Evolutionary conservation across 2,113 vertebrate genomes (phyloP), one percentile per base, ranked within the genome.

Genomic region (Sinocyclocheilus grahami): DNA sequence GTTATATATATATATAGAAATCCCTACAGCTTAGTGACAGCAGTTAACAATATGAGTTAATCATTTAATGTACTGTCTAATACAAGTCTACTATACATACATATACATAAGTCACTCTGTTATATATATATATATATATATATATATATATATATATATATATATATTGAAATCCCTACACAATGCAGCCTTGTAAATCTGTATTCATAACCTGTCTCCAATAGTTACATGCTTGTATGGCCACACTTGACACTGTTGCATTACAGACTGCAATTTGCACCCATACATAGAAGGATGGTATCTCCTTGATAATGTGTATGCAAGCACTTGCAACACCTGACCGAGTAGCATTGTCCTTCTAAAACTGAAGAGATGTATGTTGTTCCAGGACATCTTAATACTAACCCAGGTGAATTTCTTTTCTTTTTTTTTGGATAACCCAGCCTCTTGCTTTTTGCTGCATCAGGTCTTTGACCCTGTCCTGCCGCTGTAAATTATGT

Each of bases 181-280:
- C 16, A 69, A 27, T 27, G 27, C 27, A 27, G 27, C 27, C 27
- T 27, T 27, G 27, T 27, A 27, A 27, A 27, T 27, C 27, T 27
- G 27, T 27, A 27, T 33, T 69, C 67, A 69, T 69, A 37, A 69
- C 67, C 67, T 69, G 67, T 69, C 67, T 69, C 30, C 27, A 69
- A 9, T 30, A 16, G 14, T 37, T 37, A 37, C 30, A 69, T 2
- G 13, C 67, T 37, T 69, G 30, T 9, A 27, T 67, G 16, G 67
- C 30, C 67, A 37, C 67, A 69, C 27, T 27, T 37, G 27, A 69
- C 30, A 69, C 2, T 30, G 65, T 33, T 37, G 14, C 65, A 69
- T 69, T 2, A 37, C 14, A 37, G 6, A 37, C 67, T 69, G 30
- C 67, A 69, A 18, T 69, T 69, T 69, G 30, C 67, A 69, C 67